Evolutionary conservation across 2,888 invertebrate genomes (phyloP).

Genomic region (Phengaris alcon): DNA sequence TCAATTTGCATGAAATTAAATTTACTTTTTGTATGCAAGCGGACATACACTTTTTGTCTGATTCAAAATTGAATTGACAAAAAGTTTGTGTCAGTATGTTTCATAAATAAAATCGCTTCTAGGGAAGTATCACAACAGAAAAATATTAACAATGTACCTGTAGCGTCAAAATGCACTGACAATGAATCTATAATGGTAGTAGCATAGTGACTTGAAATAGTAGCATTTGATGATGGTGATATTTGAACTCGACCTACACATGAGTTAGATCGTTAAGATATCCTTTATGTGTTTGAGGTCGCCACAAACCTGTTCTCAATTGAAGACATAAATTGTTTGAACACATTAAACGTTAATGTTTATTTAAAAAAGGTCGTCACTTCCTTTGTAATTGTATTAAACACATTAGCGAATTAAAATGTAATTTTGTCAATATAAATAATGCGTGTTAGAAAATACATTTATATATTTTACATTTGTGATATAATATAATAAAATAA

Average conservation of each 20-base stretch:
- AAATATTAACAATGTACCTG: not conserved
- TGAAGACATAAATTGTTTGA: constrained; percentile 17
- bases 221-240: constrained; percentile 1
- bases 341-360: constrained; percentile 9
- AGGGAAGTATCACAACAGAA: not conserved
- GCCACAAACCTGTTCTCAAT: constrained; percentile 20
- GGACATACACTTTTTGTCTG: constrained; percentile 10
- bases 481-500: too few relatives aligned
- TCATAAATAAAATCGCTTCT: not conserved
- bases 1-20: constrained; percentile 31
- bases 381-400: not conserved
- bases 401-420: not conserved
- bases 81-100: not conserved
- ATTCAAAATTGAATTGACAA: constrained; percentile 11
- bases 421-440: not conserved
- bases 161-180: not conserved
- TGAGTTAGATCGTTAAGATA: constrained; percentile 19
- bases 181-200: not conserved
- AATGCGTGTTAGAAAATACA: too few relatives aligned
- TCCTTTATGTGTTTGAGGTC: constrained; percentile 24
- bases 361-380: not conserved
- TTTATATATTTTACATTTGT: too few relatives aligned
- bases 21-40: constrained; percentile 20
- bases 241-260: constrained; percentile 22
- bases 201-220: not conserved